Percentiles rank a stretch among this genome's conserved stretches.
phyloP scores from a whole-genome alignment of 30 jellyfish, hydroid and myxozoan species.

The Mastigias papua region DNA sequence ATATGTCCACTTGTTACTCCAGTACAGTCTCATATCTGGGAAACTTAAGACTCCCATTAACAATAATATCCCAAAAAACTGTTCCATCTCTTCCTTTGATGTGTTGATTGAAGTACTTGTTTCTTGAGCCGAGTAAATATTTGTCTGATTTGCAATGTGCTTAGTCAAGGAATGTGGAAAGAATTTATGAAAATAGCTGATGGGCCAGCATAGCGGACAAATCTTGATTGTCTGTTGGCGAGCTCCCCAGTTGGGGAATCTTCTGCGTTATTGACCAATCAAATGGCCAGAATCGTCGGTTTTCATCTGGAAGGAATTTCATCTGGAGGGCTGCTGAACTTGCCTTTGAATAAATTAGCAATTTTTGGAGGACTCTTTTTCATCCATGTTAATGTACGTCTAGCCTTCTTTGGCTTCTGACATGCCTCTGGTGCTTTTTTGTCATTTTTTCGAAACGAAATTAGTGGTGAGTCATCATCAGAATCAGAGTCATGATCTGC shows the following conservation, averaged over 20 bases:
- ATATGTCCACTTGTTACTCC: constrained; percentile 35
- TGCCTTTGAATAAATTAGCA: not conserved
- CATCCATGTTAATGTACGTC: not conserved
- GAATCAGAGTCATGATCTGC: not conserved
- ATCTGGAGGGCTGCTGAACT: no score
- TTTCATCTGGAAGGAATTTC: no score
- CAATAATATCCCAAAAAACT: constrained; percentile 47
- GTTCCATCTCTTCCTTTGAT: constrained; percentile 50
- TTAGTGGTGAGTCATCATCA: not conserved
- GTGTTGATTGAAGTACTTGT: constrained; percentile 36
- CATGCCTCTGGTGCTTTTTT: not conserved
- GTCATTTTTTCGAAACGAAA: not conserved
- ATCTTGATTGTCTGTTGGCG: no score
- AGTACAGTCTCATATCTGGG: constrained; percentile 48
- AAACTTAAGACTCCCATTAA: constrained; percentile 24
- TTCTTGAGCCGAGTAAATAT: constrained; percentile 46
- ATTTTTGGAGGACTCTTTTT: not conserved
- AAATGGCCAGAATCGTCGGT: no score
- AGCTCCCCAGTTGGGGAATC: not conserved
- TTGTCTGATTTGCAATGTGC: constrained; percentile 57
- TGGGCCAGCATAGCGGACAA: not conserved
- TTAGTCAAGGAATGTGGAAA: constrained; percentile 9
- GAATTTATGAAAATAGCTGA: constrained; percentile 26
- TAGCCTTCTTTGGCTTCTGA: not conserved
- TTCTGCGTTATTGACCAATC: no score